phyloP scores from a whole-genome alignment of 2,888 invertebrate genomes.

The Lissocephala sabroskyi region DNA sequence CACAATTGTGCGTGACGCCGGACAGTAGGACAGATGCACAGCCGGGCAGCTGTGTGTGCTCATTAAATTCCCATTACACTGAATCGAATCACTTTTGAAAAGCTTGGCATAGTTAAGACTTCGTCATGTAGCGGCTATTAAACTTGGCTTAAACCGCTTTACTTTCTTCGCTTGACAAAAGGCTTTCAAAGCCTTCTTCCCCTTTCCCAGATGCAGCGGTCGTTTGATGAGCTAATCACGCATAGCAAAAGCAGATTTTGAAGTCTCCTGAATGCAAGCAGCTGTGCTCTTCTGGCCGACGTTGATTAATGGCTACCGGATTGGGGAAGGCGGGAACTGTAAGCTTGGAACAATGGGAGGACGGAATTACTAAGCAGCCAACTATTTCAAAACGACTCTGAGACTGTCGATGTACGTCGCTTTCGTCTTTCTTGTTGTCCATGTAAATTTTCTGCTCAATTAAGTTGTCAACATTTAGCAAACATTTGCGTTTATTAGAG shows the following conservation, averaged over 20 bases:
- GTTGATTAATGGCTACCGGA: slow-evolving; percentile 38
- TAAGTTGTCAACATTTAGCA: slow-evolving; percentile 58
- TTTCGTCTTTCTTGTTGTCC: slow-evolving; percentile 4
- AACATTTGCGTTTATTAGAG: slow-evolving; percentile 60
- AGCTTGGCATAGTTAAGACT: neutral
- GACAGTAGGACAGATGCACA: too few species aligned
- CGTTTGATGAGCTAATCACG: slow-evolving; percentile 1
- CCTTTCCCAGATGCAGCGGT: neutral
- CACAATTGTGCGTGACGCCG: too few species aligned
- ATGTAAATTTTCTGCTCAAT: slow-evolving; percentile 58
- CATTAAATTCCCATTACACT: slow-evolving; percentile 43
- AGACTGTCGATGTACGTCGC: too few species aligned
- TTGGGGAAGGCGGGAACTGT: too few species aligned
- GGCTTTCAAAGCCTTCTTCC: too few species aligned
- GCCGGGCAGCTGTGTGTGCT: slow-evolving; percentile 26
- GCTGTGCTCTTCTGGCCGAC: slow-evolving; percentile 34
- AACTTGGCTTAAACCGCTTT: slow-evolving; percentile 21
- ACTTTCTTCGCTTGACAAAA: slow-evolving; percentile 17
- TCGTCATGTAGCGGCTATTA: neutral
- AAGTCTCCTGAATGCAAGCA: too few species aligned
- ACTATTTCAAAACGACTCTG: too few species aligned
- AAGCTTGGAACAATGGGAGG: too few species aligned
- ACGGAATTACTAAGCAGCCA: slow-evolving; percentile 7
- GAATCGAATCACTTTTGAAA: neutral
- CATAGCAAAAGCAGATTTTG: too few species aligned